These are phyloP conservation scores for Nettapus auritus DNA, from an alignment of 2,113 vertebrate species.

Conservation along the genomic window DNA sequence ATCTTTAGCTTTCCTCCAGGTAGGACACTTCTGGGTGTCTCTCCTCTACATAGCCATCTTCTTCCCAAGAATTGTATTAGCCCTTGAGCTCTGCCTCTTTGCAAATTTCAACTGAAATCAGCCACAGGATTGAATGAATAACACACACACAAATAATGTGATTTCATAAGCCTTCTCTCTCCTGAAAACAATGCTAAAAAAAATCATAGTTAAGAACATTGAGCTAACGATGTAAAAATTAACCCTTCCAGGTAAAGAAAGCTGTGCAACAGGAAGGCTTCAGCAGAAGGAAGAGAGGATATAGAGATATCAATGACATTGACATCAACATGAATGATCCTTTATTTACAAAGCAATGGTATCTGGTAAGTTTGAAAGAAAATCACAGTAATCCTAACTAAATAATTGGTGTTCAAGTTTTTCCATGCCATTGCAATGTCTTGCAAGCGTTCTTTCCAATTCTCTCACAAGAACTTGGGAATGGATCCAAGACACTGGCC, in stretches of 20 bases:
- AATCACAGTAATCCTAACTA: background rate
- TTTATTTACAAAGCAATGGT: conserved; percentile 97
- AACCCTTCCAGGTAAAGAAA: conserved; percentile 86
- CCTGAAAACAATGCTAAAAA: background rate
- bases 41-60: background rate
- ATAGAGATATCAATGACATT: conserved; percentile 91
- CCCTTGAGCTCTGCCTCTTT: background rate
- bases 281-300: conserved; percentile 91
- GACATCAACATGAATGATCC: conserved; percentile 96
- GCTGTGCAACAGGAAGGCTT: conserved; percentile 92
- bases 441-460: background rate
- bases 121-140: background rate
- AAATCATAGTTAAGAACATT: background rate
- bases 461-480: background rate
- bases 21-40: background rate
- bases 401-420: background rate
- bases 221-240: conserved; percentile 23
- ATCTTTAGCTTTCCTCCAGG: background rate
- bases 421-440: background rate
- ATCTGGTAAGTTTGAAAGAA: conserved; percentile 84
- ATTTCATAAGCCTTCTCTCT: background rate
- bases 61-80: background rate
- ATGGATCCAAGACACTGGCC: background rate
- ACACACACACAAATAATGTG: background rate
- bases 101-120: background rate